Evolutionary conservation across 2,888 invertebrate genomes (phyloP).

Genomic region (Myopa tessellatipennis): DNA sequence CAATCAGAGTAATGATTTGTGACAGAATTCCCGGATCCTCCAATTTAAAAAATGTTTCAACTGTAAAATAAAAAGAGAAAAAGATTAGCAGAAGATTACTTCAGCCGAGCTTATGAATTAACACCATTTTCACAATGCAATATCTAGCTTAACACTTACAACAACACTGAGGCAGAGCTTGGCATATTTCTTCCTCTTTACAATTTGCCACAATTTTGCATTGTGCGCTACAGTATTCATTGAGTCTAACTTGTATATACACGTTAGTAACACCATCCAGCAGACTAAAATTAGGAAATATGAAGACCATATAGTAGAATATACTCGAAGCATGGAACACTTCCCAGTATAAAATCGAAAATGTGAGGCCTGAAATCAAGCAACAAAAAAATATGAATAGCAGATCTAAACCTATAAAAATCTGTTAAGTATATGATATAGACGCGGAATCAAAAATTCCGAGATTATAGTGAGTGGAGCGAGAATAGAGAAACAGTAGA

Average conservation of each 20-base stretch:
- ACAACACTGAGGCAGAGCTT: constrained; percentile 52
- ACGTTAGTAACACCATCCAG: constrained; percentile 58
- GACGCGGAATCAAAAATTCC: no score
- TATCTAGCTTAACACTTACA: constrained; percentile 47
- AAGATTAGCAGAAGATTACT: neutral
- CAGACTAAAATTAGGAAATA: constrained; percentile 56
- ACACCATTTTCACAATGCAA: neutral
- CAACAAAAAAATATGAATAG: neutral
- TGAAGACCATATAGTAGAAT: constrained; percentile 51
- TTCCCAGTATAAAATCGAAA: constrained; percentile 59
- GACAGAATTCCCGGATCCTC: constrained; percentile 53
- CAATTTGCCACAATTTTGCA: constrained; percentile 48
- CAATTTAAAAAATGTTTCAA: constrained; percentile 54
- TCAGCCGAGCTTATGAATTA: neutral
- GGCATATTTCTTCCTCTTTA: constrained; percentile 49
- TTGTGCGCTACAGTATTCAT: constrained; percentile 47
- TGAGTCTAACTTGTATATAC: constrained; percentile 51
- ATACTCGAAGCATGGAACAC: constrained; percentile 53
- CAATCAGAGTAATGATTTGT: constrained; percentile 49
- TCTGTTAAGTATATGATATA: neutral
- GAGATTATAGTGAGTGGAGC: no score
- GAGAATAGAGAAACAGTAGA: no score
- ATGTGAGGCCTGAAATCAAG: constrained; percentile 47
- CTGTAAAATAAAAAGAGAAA: constrained; percentile 42
- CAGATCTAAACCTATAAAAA: neutral